Conservation (phyloP, 2,113 vertebrate genomes). For the Malurus melanocephalus region DNA sequence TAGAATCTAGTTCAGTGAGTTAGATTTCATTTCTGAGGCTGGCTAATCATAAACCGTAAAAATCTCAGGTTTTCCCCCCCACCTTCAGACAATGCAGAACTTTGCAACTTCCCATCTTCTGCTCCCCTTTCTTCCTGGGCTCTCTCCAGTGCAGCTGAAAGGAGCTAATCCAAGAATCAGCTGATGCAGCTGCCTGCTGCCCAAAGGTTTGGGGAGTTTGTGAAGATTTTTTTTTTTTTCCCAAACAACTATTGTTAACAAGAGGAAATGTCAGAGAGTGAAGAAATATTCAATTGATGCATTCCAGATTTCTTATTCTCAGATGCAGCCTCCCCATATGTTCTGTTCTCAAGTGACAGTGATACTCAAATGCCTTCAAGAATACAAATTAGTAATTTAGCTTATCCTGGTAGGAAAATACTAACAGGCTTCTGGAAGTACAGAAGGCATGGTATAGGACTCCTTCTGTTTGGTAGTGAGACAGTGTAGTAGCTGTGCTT, state of each 20-base stretch:
- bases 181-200: neutral
- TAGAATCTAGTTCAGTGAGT: neutral
- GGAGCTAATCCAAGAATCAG: neutral
- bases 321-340: neutral
- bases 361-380: neutral
- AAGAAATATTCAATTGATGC: neutral
- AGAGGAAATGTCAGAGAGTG: neutral
- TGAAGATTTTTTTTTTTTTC: neutral
- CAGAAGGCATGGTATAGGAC: neutral
- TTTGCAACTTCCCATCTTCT: neutral
- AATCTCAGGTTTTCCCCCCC: neutral
- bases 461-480: neutral
- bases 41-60: neutral
- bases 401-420: neutral
- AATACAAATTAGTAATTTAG: neutral
- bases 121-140: neutral
- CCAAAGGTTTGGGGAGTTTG: neutral
- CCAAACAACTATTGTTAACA: rapidly evolving
- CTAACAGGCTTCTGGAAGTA: neutral
- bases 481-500: neutral
- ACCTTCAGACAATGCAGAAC: neutral
- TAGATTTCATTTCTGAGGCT: neutral
- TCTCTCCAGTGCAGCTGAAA: neutral
- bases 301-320: neutral
- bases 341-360: neutral